Conservation (phyloP, 2,888 invertebrate genomes). For the Leuctra nigra region DNA sequence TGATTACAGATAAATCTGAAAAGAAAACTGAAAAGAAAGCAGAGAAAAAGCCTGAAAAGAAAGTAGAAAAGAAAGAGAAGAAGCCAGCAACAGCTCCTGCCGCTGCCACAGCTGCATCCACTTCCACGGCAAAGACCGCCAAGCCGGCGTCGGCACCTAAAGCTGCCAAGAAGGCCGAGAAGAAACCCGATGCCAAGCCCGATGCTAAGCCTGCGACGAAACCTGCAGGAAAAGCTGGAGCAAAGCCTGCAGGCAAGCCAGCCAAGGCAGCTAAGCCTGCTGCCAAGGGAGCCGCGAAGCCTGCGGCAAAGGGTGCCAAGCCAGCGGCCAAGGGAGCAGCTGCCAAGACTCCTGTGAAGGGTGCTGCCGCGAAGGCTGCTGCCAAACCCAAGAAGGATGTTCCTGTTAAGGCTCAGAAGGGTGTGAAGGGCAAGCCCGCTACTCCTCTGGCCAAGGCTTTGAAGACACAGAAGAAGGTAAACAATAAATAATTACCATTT, state of each 20-base stretch:
- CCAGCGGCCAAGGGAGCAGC: constrained; percentile 42
- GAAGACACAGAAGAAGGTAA: constrained; percentile 79
- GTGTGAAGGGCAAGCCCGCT: constrained; percentile 40
- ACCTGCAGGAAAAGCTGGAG: constrained; percentile 40
- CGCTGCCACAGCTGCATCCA: constrained; percentile 29
- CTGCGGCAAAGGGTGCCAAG: constrained; percentile 38
- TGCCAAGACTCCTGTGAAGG: constrained; percentile 41
- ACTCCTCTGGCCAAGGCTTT: constrained; percentile 71
- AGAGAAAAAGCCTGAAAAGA: constrained; percentile 35
- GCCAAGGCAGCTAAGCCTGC: constrained; percentile 31
- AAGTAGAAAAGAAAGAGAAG: constrained; percentile 34
- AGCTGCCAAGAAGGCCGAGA: constrained; percentile 42
- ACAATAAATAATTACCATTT: constrained; percentile 24
- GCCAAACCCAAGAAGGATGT: constrained; percentile 50
- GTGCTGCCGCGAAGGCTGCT: constrained; percentile 35
- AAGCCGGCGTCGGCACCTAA: constrained; percentile 23
- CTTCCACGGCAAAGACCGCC: constrained; percentile 20
- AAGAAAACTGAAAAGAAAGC: constrained; percentile 27
- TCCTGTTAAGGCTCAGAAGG: constrained; percentile 48
- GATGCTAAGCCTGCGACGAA: constrained; percentile 35
- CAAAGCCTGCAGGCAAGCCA: constrained; percentile 36
- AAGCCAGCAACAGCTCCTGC: constrained; percentile 41
- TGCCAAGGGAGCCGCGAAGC: constrained; percentile 47
- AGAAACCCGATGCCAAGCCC: constrained; percentile 34
- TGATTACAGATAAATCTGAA: constrained; percentile 29